Evolutionary conservation across 2,888 invertebrate genomes (phyloP).

Genomic region (Eupithecia subfuscata): DNA sequence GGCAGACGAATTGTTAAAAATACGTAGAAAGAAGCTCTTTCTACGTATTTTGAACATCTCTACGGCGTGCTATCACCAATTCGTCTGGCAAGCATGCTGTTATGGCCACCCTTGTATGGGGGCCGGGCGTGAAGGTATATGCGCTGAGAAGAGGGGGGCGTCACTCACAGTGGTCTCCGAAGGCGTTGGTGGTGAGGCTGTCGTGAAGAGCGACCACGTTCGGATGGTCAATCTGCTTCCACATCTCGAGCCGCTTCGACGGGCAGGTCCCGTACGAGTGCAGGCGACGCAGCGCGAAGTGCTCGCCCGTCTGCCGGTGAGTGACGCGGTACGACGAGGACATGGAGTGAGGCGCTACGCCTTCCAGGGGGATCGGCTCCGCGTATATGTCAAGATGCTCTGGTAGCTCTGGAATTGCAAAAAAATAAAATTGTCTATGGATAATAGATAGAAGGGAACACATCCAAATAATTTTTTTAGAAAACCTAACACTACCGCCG

Average conservation of each 20-base stretch:
- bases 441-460: no score
- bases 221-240: slow-evolving; percentile 97
- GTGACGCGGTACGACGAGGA: slow-evolving; percentile 96
- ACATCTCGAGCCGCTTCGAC: slow-evolving; percentile 95
- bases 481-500: no score
- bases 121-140: no score
- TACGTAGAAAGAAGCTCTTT: no score
- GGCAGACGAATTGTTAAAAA: no score
- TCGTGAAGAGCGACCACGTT: slow-evolving; percentile 97
- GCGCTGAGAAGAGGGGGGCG: background rate
- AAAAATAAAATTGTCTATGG: no score
- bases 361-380: slow-evolving; percentile 93
- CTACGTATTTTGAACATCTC: no score
- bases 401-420: slow-evolving; percentile 87
- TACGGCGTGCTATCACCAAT: no score
- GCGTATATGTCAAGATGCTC: slow-evolving; percentile 95
- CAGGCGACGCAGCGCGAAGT: slow-evolving; percentile 93
- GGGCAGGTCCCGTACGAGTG: slow-evolving; percentile 92
- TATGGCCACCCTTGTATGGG: no score
- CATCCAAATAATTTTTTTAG: no score
- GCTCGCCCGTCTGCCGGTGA: slow-evolving; percentile 92
- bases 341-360: slow-evolving; percentile 86
- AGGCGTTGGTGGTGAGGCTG: slow-evolving; percentile 97
- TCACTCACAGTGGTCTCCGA: slow-evolving; percentile 96
- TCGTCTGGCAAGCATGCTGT: no score